Conservation (phyloP, 2,113 vertebrate species). For the Ageneiosus marmoratus region DNA sequence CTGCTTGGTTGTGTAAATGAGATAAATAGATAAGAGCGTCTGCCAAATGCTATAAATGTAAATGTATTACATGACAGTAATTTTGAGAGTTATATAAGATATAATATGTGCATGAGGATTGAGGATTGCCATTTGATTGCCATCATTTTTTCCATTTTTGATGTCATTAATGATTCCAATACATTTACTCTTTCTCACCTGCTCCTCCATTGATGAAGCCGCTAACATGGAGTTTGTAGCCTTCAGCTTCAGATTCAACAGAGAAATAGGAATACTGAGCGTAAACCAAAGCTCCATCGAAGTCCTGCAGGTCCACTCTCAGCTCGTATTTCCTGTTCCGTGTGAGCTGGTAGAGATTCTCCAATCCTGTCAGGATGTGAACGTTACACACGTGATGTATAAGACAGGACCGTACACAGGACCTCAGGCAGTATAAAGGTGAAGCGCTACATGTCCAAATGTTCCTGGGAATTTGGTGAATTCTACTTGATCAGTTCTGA, state of each 20-base stretch:
- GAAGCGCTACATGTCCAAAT: neutral
- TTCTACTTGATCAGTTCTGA: too few species aligned
- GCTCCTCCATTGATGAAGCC: constrained; percentile 75
- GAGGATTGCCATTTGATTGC: neutral
- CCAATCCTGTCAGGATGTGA: constrained; percentile 62
- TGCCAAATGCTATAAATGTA: too few species aligned
- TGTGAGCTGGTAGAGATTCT: constrained; percentile 42
- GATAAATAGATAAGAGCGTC: too few species aligned
- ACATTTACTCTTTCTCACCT: constrained; percentile 56
- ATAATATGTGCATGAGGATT: neutral
- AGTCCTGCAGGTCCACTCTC: constrained; percentile 50
- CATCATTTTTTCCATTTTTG: neutral
- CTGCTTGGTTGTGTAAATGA: too few species aligned
- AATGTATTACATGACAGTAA: neutral
- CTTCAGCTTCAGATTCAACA: constrained; percentile 68
- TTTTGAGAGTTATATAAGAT: neutral
- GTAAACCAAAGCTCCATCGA: constrained; percentile 18
- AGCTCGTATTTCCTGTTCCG: constrained; percentile 39
- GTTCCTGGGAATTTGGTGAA: too few species aligned
- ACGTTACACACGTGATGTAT: neutral
- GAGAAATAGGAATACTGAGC: constrained; percentile 63
- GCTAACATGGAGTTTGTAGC: constrained; percentile 70
- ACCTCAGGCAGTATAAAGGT: neutral
- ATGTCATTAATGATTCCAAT: neutral
- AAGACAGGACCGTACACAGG: too few species aligned